Base-by-base conservation (phyloP, 2,888 invertebrate species). In the Ormia ochracea region DNA sequence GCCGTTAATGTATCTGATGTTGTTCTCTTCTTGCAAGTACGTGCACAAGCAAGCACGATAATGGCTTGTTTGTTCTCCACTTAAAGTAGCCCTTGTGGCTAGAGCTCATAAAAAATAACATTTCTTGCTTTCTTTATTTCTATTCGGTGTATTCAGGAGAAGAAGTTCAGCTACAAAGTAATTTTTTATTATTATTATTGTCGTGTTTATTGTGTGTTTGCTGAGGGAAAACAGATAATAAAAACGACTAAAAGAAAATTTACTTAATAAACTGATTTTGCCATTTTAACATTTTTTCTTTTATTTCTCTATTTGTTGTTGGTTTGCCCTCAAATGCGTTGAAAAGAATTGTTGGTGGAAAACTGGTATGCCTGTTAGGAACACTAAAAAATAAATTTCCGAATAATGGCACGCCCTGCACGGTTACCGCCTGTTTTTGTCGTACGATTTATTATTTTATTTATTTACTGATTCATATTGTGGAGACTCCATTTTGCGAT, bases 31-130 rank as follows among this genome's bases (percentile, higher is more conserved):
- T 69, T 58, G 52, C 21, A 17, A 52, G 36, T 23, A 33, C 9
- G 14, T 31, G 17, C 41, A 41, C 4, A 4, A 28, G 3, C 6
- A 28, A 4, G 28, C 6, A 38, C 19, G 19, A 66, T 23, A 45
- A 68, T 41, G n/a, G n/a, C n/a, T n/a, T n/a, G n/a, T n/a, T n/a
- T 48, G 36, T 41, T 59, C 70, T 50, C 59, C 48, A 45, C 50
- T 78, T 74, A 73, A n/a, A 73, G 73, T 75, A 54, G 74, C 74
- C 79, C 79, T 75, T 79, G 70, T 79, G 79, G 79, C 69, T 70
- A 70, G 70, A 65, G 26, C 52, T 52, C 65, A 38, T 70, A 70
- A 75, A 70, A 41, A 65, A 48, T 65, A 77, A 61, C 31, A 68
- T 74, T 66, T 63, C 43, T 66, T 65, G n/a, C 33, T 48, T 48